Base-by-base conservation (phyloP, 37 sponge, comb jelly and placozoan species). In the Spongia lamella region DNA sequence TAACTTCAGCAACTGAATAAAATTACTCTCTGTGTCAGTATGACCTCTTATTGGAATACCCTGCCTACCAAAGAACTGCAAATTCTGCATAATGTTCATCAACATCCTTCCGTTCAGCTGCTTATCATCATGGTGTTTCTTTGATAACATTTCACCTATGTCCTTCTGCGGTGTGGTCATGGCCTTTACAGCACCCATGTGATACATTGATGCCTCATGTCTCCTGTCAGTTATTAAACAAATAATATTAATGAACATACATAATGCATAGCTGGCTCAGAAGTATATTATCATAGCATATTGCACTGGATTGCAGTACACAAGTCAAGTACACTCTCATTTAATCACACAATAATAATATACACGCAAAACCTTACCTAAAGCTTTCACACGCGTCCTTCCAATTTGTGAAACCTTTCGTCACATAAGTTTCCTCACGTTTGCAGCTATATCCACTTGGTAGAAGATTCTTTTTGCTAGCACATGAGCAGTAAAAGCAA, bases 371-470 rank as follows among this genome's bases (percentile, higher is more conserved):
- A n/a, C n/a, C n/a, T n/a, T n/a, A n/a, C n/a, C n/a, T 78, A 31
- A 78, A 78, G 21, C 68, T 66, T 9, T 58, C 66, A 66, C 68
- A 66, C 19, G 79, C 69, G 67, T 78, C 79, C 56, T 78, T 78
- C 79, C 79, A 78, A 47, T 78, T 78, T 19, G 30, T 34, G 56
- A 55, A 78, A 1, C 79, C 79, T 29, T 67, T 66, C 7, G 38
- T 64, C 21, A 78, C 24, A 33, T 21, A 76, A 5, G 68, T 16
- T 15, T 66, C 59, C 21, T 78, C 79, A 16, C 59, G 37, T 27
- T 66, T 78, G 43, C 59, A 38, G 39, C 55, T 68, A n/a, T 68
- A 60, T 2, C 67, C 38, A 4, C 20, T 26, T 55, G 58, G 19
- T 40, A 78, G 52, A n/a, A n/a, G n/a, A 7, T 64, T 78, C 58